A percentile compares a stretch with the other conserved stretches of the same genome.
These are phyloP conservation scores for Cryptomyrus ogoouensis DNA, from an alignment of 2,113 vertebrate genomes.

Conservation along the genomic window DNA sequence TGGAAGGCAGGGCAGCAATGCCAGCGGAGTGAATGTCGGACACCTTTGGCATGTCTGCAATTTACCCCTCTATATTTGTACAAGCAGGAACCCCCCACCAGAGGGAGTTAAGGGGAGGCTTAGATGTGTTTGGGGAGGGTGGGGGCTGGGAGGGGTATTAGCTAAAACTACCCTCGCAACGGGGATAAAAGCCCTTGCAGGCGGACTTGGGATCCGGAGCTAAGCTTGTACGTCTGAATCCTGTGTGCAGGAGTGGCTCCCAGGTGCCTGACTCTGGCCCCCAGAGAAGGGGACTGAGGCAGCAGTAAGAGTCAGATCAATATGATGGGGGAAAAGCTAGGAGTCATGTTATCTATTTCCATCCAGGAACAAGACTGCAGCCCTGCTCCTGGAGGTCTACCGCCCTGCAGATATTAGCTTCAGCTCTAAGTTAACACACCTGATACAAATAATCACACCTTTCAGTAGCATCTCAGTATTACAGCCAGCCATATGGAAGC, in stretches of 20 bases:
- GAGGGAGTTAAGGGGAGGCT: neutral
- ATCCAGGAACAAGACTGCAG: neutral
- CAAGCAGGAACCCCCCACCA: neutral
- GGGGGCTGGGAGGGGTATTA: neutral
- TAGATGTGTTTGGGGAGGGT: neutral
- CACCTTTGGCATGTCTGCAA: neutral
- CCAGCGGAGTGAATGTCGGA: neutral
- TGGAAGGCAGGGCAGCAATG: neutral
- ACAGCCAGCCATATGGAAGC: neutral
- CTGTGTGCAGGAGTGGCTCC: neutral
- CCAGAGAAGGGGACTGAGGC: neutral
- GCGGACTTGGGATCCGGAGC: neutral
- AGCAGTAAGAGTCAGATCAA: neutral
- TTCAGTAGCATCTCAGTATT: neutral
- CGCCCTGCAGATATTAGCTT: neutral
- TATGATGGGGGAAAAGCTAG: conserved; percentile 15
- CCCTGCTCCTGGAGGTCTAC: neutral
- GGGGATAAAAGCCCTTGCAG: neutral
- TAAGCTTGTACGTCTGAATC: neutral
- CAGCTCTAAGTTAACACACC: neutral
- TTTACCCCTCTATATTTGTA: neutral
- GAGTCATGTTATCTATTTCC: neutral
- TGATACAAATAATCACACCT: neutral
- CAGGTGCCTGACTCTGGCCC: neutral
- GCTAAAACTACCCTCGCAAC: neutral